Evolutionary conservation across 2,888 invertebrate genomes (phyloP), one percentile per base, ranked within the genome.

Genomic region (Apotomis turbidana): DNA sequence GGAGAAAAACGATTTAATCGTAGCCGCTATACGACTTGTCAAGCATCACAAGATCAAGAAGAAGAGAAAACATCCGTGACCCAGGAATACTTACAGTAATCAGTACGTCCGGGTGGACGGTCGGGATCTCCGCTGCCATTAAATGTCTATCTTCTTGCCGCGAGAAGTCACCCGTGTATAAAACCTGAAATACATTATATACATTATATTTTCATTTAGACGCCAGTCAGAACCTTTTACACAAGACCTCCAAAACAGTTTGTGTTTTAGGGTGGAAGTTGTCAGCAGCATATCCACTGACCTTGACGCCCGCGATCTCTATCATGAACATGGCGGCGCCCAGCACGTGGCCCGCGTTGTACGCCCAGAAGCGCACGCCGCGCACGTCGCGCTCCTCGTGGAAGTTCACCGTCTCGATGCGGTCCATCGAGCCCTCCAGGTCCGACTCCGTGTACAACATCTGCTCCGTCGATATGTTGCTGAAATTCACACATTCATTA

Each of bases 271-370:
- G 41, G 41, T 41, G 41, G 6, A 5, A 41, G 87, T 98, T 98
- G 89, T 99, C 99, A 99, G 91, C 99, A 99, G 81, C 98, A 99
- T 49, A 9, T 49, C 49, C 49, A 3, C 60, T 66, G 83, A 95
- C 95, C 94, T 98, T 98, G 2, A 99, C 99, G 12, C 99, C 99
- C 46, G 99, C 99, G 64, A 99, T 99, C 94, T 99, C 99, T 73
- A 99, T 98, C 99, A 99, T 99, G 87, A 99, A 99, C 99, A 99
- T 99, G 69, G 99, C 99, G 0, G 99, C 99, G 0, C 99, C 99
- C 0, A 99, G 94, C 3, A 99, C 99, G 89, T 99, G 99, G 0
- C 99, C 99, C 0, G 99, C 99, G 87, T 98, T 98, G 89, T 99
- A 99, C 0, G 99, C 99, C 97, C 99, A 99, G 92, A 99, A 99